Percentiles rank a stretch among this genome's conserved stretches.
phyloP scores from a whole-genome alignment of 2,888 invertebrate genomes.

The Plagodis pulveraria region DNA sequence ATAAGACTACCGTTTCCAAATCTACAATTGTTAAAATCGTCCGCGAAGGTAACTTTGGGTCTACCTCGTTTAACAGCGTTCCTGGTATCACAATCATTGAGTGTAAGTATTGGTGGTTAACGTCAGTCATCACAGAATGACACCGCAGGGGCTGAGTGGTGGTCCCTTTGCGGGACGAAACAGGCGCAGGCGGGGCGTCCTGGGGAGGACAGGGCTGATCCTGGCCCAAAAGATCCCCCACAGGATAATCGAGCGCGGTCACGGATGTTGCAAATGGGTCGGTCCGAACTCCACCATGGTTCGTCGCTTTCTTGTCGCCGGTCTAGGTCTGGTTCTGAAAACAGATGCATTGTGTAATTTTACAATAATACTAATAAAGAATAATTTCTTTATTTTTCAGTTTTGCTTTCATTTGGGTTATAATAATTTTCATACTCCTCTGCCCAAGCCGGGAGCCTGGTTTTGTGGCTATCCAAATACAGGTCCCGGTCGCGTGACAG shows the following conservation, averaged over 20 bases:
- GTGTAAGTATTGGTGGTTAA: slow-evolving; percentile 50
- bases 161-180: slow-evolving; percentile 73
- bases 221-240: slow-evolving; percentile 69
- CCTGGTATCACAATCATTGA: slow-evolving; percentile 16
- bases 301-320: slow-evolving; percentile 50
- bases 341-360: not conserved
- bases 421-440: no score
- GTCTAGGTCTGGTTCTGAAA: slow-evolving; percentile 60
- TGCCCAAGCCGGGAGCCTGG: no score
- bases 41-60: slow-evolving; percentile 12
- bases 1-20: slow-evolving; percentile 1
- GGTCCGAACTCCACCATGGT: slow-evolving; percentile 59
- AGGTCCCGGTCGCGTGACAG: no score
- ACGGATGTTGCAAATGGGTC: slow-evolving; percentile 65
- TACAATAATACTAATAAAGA: no score
- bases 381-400: no score
- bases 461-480: no score
- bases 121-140: slow-evolving; percentile 84
- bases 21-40: slow-evolving; percentile 4
- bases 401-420: no score
- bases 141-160: slow-evolving; percentile 86
- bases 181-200: slow-evolving; percentile 76
- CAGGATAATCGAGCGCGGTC: slow-evolving; percentile 74
- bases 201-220: slow-evolving; percentile 73
- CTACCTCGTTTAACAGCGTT: slow-evolving; percentile 1